Conservation (phyloP, 2,113 vertebrate species). For the Zosterops lateralis region DNA sequence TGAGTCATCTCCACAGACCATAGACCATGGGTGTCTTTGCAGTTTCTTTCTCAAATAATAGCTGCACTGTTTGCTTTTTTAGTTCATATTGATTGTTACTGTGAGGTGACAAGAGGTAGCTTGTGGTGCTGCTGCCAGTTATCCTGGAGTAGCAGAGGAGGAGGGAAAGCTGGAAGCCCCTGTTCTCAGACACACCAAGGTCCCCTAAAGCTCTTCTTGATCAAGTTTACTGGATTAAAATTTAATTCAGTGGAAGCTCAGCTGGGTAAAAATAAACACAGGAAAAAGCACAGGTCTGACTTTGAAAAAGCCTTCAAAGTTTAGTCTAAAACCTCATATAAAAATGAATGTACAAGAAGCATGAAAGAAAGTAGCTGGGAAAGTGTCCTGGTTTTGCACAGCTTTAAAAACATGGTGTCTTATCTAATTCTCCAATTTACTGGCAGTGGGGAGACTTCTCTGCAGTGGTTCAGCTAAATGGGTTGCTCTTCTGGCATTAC, state of each 20-base stretch:
- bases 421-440: not conserved
- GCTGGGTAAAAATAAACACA: not conserved
- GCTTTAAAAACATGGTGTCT: not conserved
- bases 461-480: not conserved
- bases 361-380: not conserved
- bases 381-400: not conserved
- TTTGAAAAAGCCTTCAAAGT: not conserved
- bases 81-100: not conserved
- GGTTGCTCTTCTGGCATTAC: not conserved
- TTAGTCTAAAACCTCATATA: not conserved
- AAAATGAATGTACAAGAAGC: not conserved
- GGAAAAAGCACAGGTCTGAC: not conserved
- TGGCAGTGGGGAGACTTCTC: not conserved
- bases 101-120: not conserved
- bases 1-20: conserved; percentile 52
- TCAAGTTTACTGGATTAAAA: not conserved
- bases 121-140: not conserved
- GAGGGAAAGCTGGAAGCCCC: not conserved
- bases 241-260: not conserved
- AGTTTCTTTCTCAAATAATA: conserved; percentile 23
- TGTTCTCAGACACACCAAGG: not conserved
- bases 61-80: not conserved
- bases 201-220: not conserved
- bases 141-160: not conserved
- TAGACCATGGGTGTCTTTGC: conserved; percentile 27